Conservation (phyloP, 2,113 vertebrate species). For the Melanocharis versteri region DNA sequence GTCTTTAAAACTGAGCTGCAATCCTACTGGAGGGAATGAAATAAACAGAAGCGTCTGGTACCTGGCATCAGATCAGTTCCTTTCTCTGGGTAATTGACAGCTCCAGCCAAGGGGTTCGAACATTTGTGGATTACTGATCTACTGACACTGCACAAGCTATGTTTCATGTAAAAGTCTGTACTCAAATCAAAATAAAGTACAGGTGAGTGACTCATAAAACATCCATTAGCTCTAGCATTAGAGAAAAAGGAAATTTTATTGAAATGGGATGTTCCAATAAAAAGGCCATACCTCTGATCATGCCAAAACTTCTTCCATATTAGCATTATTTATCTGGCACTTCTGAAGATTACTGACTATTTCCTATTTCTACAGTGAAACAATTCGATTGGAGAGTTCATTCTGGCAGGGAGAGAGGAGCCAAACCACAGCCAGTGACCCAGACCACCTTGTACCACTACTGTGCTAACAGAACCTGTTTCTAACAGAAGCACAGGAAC, state of each 20-base stretch:
- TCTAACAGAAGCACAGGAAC: not conserved
- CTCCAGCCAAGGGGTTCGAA: not conserved
- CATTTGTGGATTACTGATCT: not conserved
- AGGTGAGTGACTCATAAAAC: not conserved
- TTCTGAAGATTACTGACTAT: not conserved
- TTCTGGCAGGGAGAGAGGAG: not conserved
- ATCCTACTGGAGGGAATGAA: not conserved
- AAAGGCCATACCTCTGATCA: not conserved
- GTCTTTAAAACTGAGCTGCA: not conserved
- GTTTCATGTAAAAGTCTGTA: not conserved
- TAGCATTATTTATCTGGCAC: not conserved
- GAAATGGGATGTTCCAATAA: not conserved
- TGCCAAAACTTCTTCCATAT: not conserved
- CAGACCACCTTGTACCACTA: not conserved
- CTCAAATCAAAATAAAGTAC: not conserved
- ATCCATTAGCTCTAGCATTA: fast-evolving
- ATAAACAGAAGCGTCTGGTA: not conserved
- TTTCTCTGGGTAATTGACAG: not conserved
- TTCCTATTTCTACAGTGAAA: not conserved
- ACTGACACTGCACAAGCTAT: not conserved
- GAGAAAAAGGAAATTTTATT: not conserved
- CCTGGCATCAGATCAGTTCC: not conserved
- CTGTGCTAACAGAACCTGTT: not conserved
- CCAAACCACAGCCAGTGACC: not conserved
- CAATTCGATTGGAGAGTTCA: not conserved